Evolutionary conservation across 2,797 vertebrate genomes (phyloP).

Genomic region (Benthosema pterotum): DNA sequence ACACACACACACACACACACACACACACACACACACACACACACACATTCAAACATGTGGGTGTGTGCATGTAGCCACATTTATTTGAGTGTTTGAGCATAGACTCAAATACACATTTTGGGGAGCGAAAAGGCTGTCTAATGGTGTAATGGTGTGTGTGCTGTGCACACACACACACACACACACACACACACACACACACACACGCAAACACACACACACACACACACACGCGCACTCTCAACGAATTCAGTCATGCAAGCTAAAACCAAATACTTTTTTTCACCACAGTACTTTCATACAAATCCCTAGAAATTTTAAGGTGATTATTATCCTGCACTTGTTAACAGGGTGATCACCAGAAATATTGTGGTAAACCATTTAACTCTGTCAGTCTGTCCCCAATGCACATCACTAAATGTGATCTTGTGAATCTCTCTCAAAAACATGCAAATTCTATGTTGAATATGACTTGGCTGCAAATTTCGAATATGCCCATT

Average conservation of each 20-base stretch:
- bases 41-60: too few species aligned
- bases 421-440: neutral
- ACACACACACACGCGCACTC: neutral
- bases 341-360: neutral
- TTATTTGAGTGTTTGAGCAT: neutral
- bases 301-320: neutral
- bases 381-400: too few species aligned
- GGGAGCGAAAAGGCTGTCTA: too few species aligned
- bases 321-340: neutral
- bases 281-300: conserved; percentile 1
- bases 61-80: too few species aligned
- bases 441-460: neutral
- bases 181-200: conserved; percentile 17
- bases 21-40: conserved; percentile 10
- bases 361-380: neutral
- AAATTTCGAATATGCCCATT: neutral
- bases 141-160: conserved; percentile 15
- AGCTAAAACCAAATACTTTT: neutral
- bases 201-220: conserved; percentile 18
- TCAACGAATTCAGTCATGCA: neutral
- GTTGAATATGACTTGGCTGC: too few species aligned
- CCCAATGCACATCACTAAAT: neutral
- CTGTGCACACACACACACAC: conserved; percentile 27
- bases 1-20: conserved; percentile 27
- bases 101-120: conserved; percentile 41